Conservation (phyloP, 2,113 vertebrate species). For the Sturnus vulgaris region DNA sequence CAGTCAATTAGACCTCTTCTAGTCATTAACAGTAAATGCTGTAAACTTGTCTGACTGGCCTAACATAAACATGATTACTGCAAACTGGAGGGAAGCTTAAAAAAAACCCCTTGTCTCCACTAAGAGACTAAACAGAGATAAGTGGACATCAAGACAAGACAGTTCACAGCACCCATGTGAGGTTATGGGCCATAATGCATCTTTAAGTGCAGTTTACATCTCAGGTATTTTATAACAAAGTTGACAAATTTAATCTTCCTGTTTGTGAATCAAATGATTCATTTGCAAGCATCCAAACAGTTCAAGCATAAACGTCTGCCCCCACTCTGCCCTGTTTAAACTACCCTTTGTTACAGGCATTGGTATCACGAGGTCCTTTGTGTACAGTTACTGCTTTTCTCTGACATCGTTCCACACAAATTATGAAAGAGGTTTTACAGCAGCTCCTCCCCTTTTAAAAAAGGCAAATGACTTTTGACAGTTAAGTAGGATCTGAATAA, state of each 20-base stretch:
- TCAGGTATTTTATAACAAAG: not conserved
- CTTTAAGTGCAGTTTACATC: not conserved
- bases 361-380: constrained; percentile 20
- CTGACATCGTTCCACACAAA: not conserved
- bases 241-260: not conserved
- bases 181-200: rapidly evolving
- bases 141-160: not conserved
- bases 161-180: not conserved
- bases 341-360: constrained; percentile 4
- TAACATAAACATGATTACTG: not conserved
- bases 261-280: not conserved
- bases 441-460: not conserved
- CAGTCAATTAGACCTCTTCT: not conserved
- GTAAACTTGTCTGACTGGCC: not conserved
- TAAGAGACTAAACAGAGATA: not conserved
- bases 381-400: not conserved
- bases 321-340: not conserved
- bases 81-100: not conserved
- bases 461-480: not conserved
- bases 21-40: not conserved
- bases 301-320: not conserved
- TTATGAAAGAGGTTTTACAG: not conserved
- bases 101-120: not conserved
- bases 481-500: not conserved
- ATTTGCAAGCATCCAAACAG: not conserved